A percentile compares a stretch with the other conserved stretches of the same genome.
These are phyloP conservation scores for Ptilorrhoa leucosticta DNA, from an alignment of 2,113 vertebrate genomes.

Conservation along the genomic window DNA sequence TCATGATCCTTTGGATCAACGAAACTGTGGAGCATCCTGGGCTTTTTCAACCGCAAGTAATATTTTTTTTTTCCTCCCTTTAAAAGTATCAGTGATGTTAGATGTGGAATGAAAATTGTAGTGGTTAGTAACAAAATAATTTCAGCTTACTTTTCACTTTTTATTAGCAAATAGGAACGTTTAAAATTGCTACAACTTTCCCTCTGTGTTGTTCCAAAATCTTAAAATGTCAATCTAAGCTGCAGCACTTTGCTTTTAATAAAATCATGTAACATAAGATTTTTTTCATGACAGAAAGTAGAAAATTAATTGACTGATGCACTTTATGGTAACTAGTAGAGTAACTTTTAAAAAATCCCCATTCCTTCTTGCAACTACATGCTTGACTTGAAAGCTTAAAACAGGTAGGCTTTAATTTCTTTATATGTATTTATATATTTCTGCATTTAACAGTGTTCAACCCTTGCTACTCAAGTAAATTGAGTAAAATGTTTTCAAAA, in stretches of 20 bases:
- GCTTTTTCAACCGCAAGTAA: slow-evolving; percentile 83
- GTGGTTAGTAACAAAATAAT: not conserved
- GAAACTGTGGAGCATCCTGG: slow-evolving; percentile 78
- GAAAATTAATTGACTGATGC: not conserved
- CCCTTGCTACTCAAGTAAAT: not conserved
- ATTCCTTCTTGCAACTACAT: not conserved
- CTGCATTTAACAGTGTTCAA: not conserved
- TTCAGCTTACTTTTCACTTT: not conserved
- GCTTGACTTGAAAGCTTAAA: not conserved
- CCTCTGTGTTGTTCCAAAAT: not conserved
- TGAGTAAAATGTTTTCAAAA: not conserved
- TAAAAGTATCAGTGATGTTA: not conserved
- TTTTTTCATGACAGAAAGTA: not conserved
- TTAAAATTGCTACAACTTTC: not conserved
- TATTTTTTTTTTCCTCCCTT: not conserved
- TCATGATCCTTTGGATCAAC: slow-evolving; percentile 75
- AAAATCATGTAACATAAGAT: not conserved
- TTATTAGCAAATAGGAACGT: not conserved
- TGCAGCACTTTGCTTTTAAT: not conserved
- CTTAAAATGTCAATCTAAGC: not conserved
- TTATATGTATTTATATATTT: not conserved
- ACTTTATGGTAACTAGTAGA: rapidly evolving
- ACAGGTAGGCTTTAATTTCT: not conserved
- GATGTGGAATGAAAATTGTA: not conserved
- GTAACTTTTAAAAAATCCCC: not conserved